A percentile compares a stretch with the other conserved stretches of the same genome.
These are phyloP conservation scores for Tachysurus vachellii DNA, from an alignment of 2,113 vertebrate species.

Conservation along the genomic window DNA sequence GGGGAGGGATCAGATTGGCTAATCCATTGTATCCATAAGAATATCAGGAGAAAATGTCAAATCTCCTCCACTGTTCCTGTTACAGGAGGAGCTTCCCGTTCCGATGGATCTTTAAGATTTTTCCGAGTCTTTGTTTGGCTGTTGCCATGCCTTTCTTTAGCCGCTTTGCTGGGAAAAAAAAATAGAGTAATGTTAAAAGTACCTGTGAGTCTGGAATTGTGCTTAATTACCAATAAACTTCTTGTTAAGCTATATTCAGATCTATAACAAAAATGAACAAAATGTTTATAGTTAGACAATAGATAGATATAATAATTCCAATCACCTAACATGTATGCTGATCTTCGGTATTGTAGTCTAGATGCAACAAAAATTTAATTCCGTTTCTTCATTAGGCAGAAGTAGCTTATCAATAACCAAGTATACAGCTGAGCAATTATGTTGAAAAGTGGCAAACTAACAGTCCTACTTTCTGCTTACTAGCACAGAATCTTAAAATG, in stretches of 20 bases:
- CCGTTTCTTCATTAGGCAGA: neutral
- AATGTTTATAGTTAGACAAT: too few relatives aligned
- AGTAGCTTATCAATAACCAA: neutral
- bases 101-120: constrained; percentile 99
- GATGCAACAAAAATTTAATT: neutral
- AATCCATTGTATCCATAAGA: constrained; percentile 68
- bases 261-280: neutral
- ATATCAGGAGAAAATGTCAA: constrained; percentile 68
- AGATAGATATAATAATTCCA: too few relatives aligned
- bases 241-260: neutral
- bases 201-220: neutral
- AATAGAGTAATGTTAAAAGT: constrained; percentile 24
- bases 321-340: neutral
- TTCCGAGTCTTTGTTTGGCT: constrained; percentile 99
- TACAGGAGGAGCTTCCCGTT: constrained; percentile 98
- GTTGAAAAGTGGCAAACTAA: neutral
- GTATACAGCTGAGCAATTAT: neutral
- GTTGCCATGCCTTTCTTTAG: constrained; percentile 99
- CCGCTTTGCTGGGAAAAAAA: constrained; percentile 83
- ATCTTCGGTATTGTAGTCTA: neutral
- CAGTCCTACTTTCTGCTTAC: neutral
- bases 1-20: constrained; percentile 59
- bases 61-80: constrained; percentile 62
- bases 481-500: neutral
- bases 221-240: neutral